phyloP scores from a whole-genome alignment of 2,113 vertebrate species.

The Gallinago paraguaiae region DNA sequence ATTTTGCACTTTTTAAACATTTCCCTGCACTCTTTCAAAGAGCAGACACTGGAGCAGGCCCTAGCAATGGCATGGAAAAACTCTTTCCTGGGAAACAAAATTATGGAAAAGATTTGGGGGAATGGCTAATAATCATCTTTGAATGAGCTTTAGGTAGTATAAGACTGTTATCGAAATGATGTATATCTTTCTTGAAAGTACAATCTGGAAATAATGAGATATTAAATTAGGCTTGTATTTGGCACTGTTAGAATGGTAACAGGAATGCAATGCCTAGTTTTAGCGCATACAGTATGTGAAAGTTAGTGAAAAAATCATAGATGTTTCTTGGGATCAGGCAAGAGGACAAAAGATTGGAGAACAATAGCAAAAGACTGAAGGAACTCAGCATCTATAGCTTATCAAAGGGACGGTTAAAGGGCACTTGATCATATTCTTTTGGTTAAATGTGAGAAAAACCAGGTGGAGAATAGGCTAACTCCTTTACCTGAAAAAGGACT shows the following conservation, averaged over 20 bases:
- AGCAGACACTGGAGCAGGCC: background rate
- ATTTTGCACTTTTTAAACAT: background rate
- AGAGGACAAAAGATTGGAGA: background rate
- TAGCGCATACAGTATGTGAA: fast-evolving
- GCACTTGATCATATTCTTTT: background rate
- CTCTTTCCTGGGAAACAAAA: background rate
- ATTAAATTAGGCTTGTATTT: background rate
- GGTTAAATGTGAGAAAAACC: background rate
- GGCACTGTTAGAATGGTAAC: background rate
- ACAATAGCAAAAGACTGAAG: background rate
- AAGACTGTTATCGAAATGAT: background rate
- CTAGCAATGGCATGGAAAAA: background rate
- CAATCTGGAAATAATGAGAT: background rate
- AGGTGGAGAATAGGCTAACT: background rate
- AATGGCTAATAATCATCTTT: background rate
- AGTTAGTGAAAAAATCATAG: background rate
- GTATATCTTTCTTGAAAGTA: background rate
- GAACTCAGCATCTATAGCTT: background rate
- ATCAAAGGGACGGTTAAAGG: background rate
- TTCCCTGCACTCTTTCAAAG: background rate
- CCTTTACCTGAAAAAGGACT: background rate
- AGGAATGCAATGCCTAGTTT: background rate
- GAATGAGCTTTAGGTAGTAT: background rate
- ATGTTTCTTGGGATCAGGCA: background rate
- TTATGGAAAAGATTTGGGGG: background rate